Evolutionary conservation across 2,113 vertebrate genomes (phyloP), one percentile per base, ranked within the genome.

Genomic region (zebrafish (Danio rerio)): DNA sequence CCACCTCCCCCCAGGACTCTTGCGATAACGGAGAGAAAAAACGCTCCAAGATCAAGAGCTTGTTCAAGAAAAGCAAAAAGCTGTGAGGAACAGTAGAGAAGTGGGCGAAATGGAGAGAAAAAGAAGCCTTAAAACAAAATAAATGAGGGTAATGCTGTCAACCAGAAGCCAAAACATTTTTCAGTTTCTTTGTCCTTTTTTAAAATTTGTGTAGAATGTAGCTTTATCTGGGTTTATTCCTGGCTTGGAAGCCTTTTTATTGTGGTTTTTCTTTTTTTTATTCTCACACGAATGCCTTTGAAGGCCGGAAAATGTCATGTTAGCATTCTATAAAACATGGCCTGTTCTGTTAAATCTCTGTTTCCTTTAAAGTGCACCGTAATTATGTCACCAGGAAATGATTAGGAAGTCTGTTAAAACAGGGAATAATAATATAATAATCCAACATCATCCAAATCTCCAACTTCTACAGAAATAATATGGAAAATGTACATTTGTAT

Each of bases 41-140:
- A 94, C 97, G 97, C 92, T 93, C 96, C 7, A 99, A 98, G 95
- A 95, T 99, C 81, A 99, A 97, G 94, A 98, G 92, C 88, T 92
- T 99, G 91, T 98, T 99, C 90, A 99, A 97, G 92, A 99, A 99
- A 93, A 99, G 96, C 74, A 81, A 85, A 81, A 83, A 81, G 61
- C 78, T 65, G 81, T 80, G 81, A 85, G 66, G 76, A 31, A 69
- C 45, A 43, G 9, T 13, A 52, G 74, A 69, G n/a, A 63, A 55
- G 20, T 49, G 5, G 16, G 53, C 68, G 80, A 20, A 72, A 85
- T 71, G 55, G 31, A 47, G 40, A 84, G 68, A 45, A 40, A 21
- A 62, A 80, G 74, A 72, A 65, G 86, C 82, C 69, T 82, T 84
- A 89, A 89, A 90, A 87, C 61, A 75, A 83, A 82, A 84, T 61